These are phyloP conservation scores for Caenorhabditis brenneri DNA, from an alignment of 1,140 invertebrate species.

Conservation along the genomic window DNA sequence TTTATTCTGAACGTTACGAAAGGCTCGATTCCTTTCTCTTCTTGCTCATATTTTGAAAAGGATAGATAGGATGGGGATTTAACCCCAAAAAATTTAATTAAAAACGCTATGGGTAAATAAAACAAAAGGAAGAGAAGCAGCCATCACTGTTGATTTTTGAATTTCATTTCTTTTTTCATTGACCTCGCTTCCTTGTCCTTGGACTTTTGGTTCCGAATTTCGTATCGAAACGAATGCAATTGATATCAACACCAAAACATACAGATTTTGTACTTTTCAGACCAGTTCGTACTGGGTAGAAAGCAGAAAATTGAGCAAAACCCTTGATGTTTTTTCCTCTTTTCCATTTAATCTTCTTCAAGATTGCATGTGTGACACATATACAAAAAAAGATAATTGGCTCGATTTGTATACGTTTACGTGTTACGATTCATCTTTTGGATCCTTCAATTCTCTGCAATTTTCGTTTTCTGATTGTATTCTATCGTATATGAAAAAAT, in stretches of 20 bases:
- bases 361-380: neutral
- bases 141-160: neutral
- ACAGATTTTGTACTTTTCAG: neutral
- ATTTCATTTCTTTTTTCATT: neutral
- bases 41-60: neutral
- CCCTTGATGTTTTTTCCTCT: neutral
- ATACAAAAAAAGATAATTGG: neutral
- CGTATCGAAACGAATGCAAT: neutral
- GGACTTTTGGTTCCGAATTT: neutral
- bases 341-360: neutral
- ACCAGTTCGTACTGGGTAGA: neutral
- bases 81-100: conserved; percentile 2
- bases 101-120: neutral
- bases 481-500: neutral
- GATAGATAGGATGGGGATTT: neutral
- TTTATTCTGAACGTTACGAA: neutral
- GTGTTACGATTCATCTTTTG: neutral
- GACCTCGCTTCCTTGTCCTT: neutral
- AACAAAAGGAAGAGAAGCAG: neutral
- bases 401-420: conserved; percentile 1
- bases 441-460: neutral
- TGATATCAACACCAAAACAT: neutral
- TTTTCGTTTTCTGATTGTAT: neutral
- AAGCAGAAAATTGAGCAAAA: neutral
- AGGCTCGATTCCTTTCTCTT: neutral